Base-by-base conservation (phyloP, 2,113 vertebrate species). In the Forbesichthys agassizii region DNA sequence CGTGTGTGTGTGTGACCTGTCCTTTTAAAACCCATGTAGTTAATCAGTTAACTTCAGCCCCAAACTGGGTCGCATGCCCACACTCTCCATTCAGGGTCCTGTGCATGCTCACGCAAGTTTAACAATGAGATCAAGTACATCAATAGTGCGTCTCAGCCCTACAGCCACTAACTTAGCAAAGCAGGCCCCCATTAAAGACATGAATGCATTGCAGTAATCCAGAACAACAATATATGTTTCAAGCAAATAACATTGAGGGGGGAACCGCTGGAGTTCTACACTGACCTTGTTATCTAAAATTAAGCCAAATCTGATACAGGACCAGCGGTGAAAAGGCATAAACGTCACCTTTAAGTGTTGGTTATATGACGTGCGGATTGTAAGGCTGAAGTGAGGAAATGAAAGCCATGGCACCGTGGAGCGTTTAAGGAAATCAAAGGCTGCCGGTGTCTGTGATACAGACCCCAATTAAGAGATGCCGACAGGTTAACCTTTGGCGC, bases 401-500 rank as follows among this genome's bases (percentile, higher is more conserved):
- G 71, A 89, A 85, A 85, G 67, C 71, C 36, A 52, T 10, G 55
- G 82, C 61, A 59, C 71, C 88, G 81, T 71, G 72, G 84, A 47
- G 88, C 48, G 86, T 79, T 81, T 66, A 78, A 73, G 71, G 52
- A 84, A 89, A 86, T 80, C 77, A 88, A 88, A 90, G 73, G 81
- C 77, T 33, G 64, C 81, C 64, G 72, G 54, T 56, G 77, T 79
- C 74, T 75, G 68, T 61, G 71, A 75, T 80, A 71, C 74, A 64
- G 60, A 77, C 64, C 69, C 78, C 75, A 73, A 83, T 90, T 89
- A 88, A 84, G 79, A 87, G 83, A 85, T 69, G 71, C 69, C 59
- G 79, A 89, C 89, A 89, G 89, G 82, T 80, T 91, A 90, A 90
- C 88, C 88, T 91, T 92, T 91, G 86, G 64, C 81, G 81, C 77